Base-by-base conservation (phyloP, 2,888 invertebrate species). In the Drosophila koepferae region DNA sequence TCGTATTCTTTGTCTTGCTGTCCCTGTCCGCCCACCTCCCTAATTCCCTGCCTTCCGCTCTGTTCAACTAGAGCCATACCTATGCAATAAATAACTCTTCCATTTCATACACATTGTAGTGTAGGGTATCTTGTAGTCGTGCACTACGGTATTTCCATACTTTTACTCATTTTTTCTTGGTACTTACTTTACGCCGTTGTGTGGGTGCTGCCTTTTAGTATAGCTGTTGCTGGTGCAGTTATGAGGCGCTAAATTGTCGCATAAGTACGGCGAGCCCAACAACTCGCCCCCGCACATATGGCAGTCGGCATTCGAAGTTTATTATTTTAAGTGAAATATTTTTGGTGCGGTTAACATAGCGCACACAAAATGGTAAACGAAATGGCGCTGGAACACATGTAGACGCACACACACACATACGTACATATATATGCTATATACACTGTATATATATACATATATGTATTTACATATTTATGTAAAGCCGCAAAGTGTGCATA, bases 311-410 rank as follows among this genome's bases (percentile, higher is more conserved):
- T 18, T 61, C 49, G 51, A 59, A 64, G 68, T 78, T 78, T 73
- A 78, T 78, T 78, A 68, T 68, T 78, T 68, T 63, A 64, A 74
- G 74, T 63, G 69, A 74, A 79, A 58, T 63, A 43, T 72, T 76
- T 51, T 63, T 43, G 48, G 34, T 63, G 56, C 61, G 43, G 46
- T 49, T 49, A 49, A n/a, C 49, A 49, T n/a, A n/a, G 49, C 31
- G 49, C 44, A 48, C 61, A 61, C 71, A 41, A 65, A 65, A 51
- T 66, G 65, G n/a, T 38, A 44, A 44, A 31, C 65, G 20, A 56
- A 72, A 72, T 71, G 48, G 54, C 69, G 8, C 46, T 20, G 14
- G 14, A 44, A 18, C 43, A 23, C 58, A 69, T 18, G 31, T 5
- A 31, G n/a, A 48, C 31, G 8, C 14, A 14, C 18, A 31, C 14